Base-by-base conservation (phyloP, 2,888 invertebrate species). In the Scaptomyza polygonia region DNA sequence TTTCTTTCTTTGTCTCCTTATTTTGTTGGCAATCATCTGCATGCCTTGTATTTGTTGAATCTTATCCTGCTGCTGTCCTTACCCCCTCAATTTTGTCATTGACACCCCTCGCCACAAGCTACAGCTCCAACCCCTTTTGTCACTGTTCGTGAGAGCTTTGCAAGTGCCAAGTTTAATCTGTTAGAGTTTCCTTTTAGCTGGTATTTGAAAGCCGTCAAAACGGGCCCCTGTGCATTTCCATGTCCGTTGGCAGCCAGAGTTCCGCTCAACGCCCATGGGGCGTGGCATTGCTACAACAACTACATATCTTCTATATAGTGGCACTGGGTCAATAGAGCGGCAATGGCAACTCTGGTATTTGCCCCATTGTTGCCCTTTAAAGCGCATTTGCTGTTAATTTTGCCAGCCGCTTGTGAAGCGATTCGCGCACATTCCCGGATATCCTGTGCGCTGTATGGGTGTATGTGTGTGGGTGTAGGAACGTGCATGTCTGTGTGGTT, bases 361-460 rank as follows among this genome's bases (percentile, higher is more conserved):
- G 81, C 81, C 84, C 81, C 84, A 76, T 88, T 86, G 80, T 88
- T 77, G 77, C 72, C 77, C 79, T 88, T 86, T 85, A 84, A 80
- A 84, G 88, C 84, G 76, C 76, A 88, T 84, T 88, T 85, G 72
- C 77, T 84, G 86, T 86, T 85, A 85, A 88, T 86, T 85, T 86
- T 73, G 84, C 84, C 81, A 73, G 72, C 67, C 75, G 76, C 78
- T 83, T 81, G 78, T 81, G 74, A 80, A 74, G 84, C 82, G 62
- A 49, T 72, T 68, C 81, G 87, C 85, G 81, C 83, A 79, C 80
- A 83, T 72, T 72, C 54, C 84, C 71, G 83, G 83, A 83, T 70
- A 85, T 83, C 88, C 88, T 72, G 61, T 71, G 56, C 40, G n/a
- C 36, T 29, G n/a, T n/a, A 12, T 44, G 8, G 32, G 42, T 55